These are phyloP conservation scores for Unio pictorum DNA, from an alignment of 2,888 invertebrate species.

Conservation along the genomic window DNA sequence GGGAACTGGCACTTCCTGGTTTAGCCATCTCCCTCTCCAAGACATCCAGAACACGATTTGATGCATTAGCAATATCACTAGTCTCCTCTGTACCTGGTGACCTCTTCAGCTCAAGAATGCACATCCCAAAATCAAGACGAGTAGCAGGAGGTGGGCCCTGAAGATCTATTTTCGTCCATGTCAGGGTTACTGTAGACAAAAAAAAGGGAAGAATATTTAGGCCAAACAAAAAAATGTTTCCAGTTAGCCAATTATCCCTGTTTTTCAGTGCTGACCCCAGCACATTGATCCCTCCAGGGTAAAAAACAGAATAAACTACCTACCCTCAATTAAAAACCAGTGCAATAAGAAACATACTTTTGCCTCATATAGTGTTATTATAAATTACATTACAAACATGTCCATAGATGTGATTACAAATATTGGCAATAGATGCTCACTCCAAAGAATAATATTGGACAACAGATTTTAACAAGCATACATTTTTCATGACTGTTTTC, in stretches of 20 bases:
- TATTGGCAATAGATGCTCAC: too few species aligned
- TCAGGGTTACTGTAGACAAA: constrained; percentile 47
- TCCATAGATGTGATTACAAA: too few species aligned
- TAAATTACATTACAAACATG: too few species aligned
- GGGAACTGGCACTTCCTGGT: constrained; percentile 58
- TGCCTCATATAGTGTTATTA: too few species aligned
- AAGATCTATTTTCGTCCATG: constrained; percentile 61
- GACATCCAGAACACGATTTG: constrained; percentile 54
- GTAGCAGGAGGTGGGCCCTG: constrained; percentile 66
- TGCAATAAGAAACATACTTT: too few species aligned
- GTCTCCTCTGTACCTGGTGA: constrained; percentile 17
- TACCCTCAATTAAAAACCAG: too few species aligned
- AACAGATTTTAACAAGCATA: too few species aligned
- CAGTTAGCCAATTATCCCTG: background rate
- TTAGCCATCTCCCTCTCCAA: constrained; percentile 58
- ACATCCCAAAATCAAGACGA: constrained; percentile 69
- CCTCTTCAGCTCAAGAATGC: constrained; percentile 51
- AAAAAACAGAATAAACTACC: too few species aligned
- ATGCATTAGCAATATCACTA: constrained; percentile 34
- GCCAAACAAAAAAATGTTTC: background rate
- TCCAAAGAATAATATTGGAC: too few species aligned
- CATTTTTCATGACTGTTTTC: too few species aligned
- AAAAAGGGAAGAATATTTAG: background rate
- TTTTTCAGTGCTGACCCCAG: background rate
- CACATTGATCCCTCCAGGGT: background rate